Evolutionary conservation across 2,797 vertebrate species (phyloP), one percentile per base, ranked within the genome.

Genomic region (Hydrocynus forskahlii): DNA sequence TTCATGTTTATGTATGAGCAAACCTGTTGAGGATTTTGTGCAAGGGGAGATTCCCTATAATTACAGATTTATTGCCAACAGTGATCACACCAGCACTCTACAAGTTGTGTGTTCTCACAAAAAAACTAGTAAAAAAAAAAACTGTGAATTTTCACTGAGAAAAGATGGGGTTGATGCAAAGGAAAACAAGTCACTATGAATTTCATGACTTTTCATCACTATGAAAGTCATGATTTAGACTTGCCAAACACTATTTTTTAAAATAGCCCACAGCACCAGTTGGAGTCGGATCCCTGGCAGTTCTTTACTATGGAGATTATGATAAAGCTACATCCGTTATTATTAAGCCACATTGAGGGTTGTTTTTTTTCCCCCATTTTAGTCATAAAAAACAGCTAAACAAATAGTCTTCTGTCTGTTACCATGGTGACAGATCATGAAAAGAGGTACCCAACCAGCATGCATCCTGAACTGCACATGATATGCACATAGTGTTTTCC

Each of bases 391-490:
- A 80, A 82, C 54, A 72, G 29, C 38, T 60, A 75, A 80, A 78
- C 77, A 82, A 78, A 84, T 81, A 80, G 76, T 70, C 79, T 79
- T 77, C 59, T 75, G n/a, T 80, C 80, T 81, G 80, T 82, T 82
- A 80, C 80, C 80, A 84, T 84, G 80, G 82, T 72, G 85, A 82
- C 70, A 82, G 73, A 74, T 77, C 23, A 60, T 38, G 45, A 81
- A 71, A 50, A 59, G 60, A 79, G 63, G 50, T 84, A 21, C 77
- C 75, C 72, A 68, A 76, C 80, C 48, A 84, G 80, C 78, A 82
- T 78, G 73, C 50, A n/a, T 77, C 82, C 60, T 80, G 74, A 80
- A 78, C 62, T 71, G 68, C 52, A 75, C 29, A 57, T 82, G 62
- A 68, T 77, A 73, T 73, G 75, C 66, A 84, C 73, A 77, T 60